Evolutionary conservation across 2,888 invertebrate species (phyloP).

Genomic region (Tupiocoris notatus): DNA sequence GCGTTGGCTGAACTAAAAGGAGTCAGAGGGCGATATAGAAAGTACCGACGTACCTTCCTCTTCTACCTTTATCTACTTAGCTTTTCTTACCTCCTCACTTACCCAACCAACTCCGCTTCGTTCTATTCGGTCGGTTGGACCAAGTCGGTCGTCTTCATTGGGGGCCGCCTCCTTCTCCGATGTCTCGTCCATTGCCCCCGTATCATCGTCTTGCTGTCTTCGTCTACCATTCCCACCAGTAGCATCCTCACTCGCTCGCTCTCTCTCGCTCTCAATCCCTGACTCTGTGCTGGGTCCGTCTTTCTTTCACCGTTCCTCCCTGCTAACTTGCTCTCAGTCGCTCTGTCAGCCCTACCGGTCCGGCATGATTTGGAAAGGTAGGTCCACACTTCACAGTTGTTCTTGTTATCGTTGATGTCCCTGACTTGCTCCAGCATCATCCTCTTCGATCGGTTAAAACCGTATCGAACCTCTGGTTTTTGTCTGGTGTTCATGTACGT

Average conservation of each 20-base stretch:
- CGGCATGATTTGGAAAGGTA: slow-evolving; percentile 48
- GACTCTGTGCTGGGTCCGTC: slow-evolving; percentile 33
- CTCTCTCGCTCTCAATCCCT: slow-evolving; percentile 14
- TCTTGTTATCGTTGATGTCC: not conserved
- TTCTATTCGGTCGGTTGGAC: not conserved
- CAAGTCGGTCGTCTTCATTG: not conserved
- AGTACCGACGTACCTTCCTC: slow-evolving; percentile 39
- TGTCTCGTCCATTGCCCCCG: not conserved
- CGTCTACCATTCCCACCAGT: slow-evolving; percentile 17
- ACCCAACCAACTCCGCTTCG: not conserved
- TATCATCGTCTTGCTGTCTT: not conserved
- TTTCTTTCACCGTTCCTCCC: slow-evolving; percentile 37
- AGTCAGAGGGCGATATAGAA: slow-evolving; percentile 45
- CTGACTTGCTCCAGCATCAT: not conserved
- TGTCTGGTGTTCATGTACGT: not conserved
- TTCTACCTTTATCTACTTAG: no score
- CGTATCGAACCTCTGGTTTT: not conserved
- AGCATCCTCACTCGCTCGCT: not conserved
- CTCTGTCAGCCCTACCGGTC: slow-evolving; percentile 37
- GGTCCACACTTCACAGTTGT: not conserved
- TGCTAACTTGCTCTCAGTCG: slow-evolving; percentile 27
- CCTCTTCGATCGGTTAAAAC: not conserved
- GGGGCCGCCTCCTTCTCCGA: not conserved
- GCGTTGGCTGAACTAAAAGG: slow-evolving; percentile 47
- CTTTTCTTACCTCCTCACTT: no score